Base-by-base conservation (phyloP, 2,888 invertebrate species). In the Diadromus collaris region DNA sequence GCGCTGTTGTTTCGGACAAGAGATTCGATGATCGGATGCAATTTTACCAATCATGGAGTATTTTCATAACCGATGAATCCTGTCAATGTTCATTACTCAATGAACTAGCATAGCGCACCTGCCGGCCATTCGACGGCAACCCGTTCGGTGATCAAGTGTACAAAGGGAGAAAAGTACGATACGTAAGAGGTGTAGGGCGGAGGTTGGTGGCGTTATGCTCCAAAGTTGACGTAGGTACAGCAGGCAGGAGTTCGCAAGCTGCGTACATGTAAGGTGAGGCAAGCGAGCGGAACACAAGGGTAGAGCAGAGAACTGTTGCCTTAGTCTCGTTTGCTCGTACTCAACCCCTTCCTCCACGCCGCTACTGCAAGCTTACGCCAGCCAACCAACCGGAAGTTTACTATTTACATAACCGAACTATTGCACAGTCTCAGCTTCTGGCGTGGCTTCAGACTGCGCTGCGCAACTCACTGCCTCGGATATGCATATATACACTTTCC, bases 391-490 rank as follows among this genome's bases (percentile, higher is more conserved):
- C 46, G 58, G 44, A 82, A 85, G 81, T 81, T 85, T 82, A 81
- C 80, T 81, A 84, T 83, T 85, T 83, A 82, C 84, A 81, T 81
- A 85, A 82, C 79, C 81, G 79, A 85, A 84, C 80, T 83, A 84
- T 81, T 79, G 77, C 64, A 75, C 32, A 46, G 69, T 78, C 64
- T 61, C 70, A 72, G 81, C 74, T 81, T 77, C 80, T 83, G 64
- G 68, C 29, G 75, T 69, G 76, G 79, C 80, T 24, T 78, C 76
- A 76, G 67, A 78, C 63, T 79, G 68, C 79, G 73, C 7, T 51
- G 51, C 61, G 13, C 32, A 54, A 6, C 58, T 48, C 38, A 10
- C 38, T 27, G 24, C 44, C 38, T 10, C n/a, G 7, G 29, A 16
- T 34, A 56, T 68, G 54, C 29, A 54, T 54, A 27, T 29, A 27